Base-by-base conservation (phyloP, 2,797 vertebrate genomes). In the Coilia nasus region DNA sequence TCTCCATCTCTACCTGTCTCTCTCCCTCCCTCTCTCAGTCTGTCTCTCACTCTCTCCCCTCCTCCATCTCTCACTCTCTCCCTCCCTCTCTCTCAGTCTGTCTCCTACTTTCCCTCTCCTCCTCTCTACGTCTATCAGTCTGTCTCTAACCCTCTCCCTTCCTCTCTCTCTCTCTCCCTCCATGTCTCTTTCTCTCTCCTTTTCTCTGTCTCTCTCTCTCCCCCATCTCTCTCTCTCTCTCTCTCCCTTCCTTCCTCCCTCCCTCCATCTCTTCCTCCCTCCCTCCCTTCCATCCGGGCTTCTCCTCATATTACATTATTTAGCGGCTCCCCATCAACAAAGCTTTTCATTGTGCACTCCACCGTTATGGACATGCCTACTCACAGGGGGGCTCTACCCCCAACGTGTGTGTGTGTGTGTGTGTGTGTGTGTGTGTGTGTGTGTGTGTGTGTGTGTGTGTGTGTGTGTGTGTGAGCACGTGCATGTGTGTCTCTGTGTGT, bases 301-400 rank as follows among this genome's bases (percentile, higher is more conserved):
- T 60, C 9, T 23, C 67, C 31, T 84, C 46, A 56, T 78, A 82
- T 85, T 83, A 54, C 84, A 85, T 85, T 81, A 81, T 90, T 88
- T 84, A 75, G 67, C 15, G 67, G 31, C 86, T 83, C 88, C 12
- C 67, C 83, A 60, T 87, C 85, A 88, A 91, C 87, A 91, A 83
- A 89, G 25, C 56, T 35, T 84, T 80, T 88, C 87, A 88, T 88
- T 91, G 88, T 90, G 44, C 87, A 78, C 71, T 44, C 71, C 10
- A 44, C 71, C 44, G 31, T 78, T 78, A 78, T 78, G 71, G 17
- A 44, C 17, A 31, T 44, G 17, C 17, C 31, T 44, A 54, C 71
- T 78, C 31, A 31, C 71, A 35, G 64, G 62, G 23, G 23, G 11
- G 64, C 4, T n/a, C 57, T 21, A 19, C 3, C 17, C 57, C 50